Evolutionary conservation across 2,888 invertebrate species (phyloP).

Genomic region (Boloria euphrosyne): DNA sequence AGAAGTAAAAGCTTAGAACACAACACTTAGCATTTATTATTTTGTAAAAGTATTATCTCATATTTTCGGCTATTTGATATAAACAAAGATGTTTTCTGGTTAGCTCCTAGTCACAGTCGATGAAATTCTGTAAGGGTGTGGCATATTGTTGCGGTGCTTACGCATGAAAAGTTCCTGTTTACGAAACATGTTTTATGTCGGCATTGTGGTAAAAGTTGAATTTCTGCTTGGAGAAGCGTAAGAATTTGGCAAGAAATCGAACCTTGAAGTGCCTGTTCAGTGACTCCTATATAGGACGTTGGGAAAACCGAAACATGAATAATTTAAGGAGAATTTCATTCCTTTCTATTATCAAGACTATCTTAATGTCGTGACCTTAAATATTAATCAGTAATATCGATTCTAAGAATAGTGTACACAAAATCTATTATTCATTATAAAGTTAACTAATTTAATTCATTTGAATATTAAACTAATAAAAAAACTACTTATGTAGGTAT

Average conservation of each 20-base stretch:
- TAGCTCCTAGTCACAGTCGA: conserved; percentile 20
- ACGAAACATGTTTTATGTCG: conserved; percentile 70
- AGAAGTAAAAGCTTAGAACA: background rate
- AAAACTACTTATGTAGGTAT: no score
- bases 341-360: background rate
- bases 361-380: background rate
- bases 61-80: background rate
- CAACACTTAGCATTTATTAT: background rate
- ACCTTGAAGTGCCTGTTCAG: conserved; percentile 53
- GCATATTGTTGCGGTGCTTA: conserved; percentile 40
- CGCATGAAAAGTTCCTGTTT: conserved; percentile 67
- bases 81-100: background rate
- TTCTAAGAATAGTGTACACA: no score
- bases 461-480: no score
- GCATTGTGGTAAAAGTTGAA: conserved; percentile 78
- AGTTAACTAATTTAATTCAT: no score
- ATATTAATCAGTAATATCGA: background rate
- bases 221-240: conserved; percentile 68
- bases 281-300: conserved; percentile 30
- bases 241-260: conserved; percentile 53
- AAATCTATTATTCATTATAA: no score
- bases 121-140: conserved; percentile 38
- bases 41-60: no score
- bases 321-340: background rate
- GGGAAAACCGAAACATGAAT: conserved; percentile 22